Evolutionary conservation across 37 sponge, comb jelly and placozoan genomes (phyloP), one percentile per base, ranked within the genome.

Genomic region (Mnemiopsis leidyi): DNA sequence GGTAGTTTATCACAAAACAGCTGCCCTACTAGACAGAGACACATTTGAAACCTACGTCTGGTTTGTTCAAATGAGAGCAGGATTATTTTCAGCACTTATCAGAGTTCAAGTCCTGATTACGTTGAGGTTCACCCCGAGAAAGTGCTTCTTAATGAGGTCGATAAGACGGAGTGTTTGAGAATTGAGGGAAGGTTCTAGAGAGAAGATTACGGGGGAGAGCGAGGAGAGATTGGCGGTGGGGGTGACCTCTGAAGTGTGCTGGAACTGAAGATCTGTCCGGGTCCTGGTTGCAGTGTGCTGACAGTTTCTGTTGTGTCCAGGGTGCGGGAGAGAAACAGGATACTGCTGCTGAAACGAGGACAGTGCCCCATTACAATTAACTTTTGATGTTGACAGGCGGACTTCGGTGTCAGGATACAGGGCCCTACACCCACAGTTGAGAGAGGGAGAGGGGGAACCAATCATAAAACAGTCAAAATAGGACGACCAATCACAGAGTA

Each of bases 361-460:
- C 61, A 48, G 61, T 48, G 5, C 5, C 61, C 5, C 13, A 48
- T 48, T 71, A 71, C 20, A 28, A 34, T 77, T 77, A 77, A 77
- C 79, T 77, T 32, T 33, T 32, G 33, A 77, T 77, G 79, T 77
- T 77, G 79, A 77, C 79, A 77, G 79, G 36, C 79, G 5, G 61
- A 13, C 61, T 48, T 5, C 13, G 5, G 61, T 48, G 61, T 48
- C 61, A 48, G 13, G 9, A 13, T 48, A 48, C 13, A 48, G 61
- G 13, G 61, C 61, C 5, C 9, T 48, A 48, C 61, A 48, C 61
- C 5, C 9, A 48, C 61, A 48, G 9, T 48, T 5, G 61, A 48
- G 9, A 48, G 9, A 5, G 61, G 61, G 61, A 13, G 5, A 48
- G 61, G 5, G 61, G 13, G 61, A 5, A 48, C 61, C 61, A 48